Conservation (phyloP, 2,888 invertebrate species). For the Yponomeuta malinellus region DNA sequence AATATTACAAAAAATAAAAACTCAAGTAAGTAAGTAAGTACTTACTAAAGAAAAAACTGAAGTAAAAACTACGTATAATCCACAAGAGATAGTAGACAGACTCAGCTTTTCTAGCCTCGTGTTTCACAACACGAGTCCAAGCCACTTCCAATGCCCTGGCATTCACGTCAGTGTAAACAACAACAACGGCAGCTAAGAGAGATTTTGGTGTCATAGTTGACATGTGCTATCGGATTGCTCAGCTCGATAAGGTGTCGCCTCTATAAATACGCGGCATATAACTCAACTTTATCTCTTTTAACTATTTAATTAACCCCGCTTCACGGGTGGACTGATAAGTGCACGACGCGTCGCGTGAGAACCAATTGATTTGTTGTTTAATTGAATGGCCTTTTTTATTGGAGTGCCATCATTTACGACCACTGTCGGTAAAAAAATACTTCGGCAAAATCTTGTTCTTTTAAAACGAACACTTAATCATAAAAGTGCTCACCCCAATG, state of each 20-base stretch:
- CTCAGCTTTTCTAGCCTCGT: not conserved
- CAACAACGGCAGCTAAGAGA: constrained; percentile 27
- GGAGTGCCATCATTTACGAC: not conserved
- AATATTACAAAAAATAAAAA: too few species aligned
- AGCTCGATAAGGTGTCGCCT: constrained; percentile 56
- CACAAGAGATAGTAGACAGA: not conserved
- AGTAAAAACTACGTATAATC: not conserved
- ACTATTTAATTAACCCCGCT: constrained; percentile 69
- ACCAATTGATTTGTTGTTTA: constrained; percentile 25
- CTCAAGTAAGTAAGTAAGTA: too few species aligned
- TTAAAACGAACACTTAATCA: too few species aligned
- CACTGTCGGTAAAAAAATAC: not conserved
- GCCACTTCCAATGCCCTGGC: not conserved
- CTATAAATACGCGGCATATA: constrained; percentile 52
- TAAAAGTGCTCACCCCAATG: too few species aligned
- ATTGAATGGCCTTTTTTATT: constrained; percentile 1
- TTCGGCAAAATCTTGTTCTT: too few species aligned
- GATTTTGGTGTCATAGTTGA: constrained; percentile 45
- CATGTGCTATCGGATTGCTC: constrained; percentile 53
- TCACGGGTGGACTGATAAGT: constrained; percentile 56
- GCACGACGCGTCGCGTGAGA: constrained; percentile 54
- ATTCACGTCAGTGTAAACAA: constrained; percentile 4
- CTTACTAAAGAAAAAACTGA: too few species aligned
- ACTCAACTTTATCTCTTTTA: constrained; percentile 50
- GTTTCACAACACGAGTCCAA: not conserved